A percentile compares a stretch with the other conserved stretches of the same genome.
These are phyloP conservation scores for Perognathus longimembris DNA, from an alignment of 2,113 vertebrate species.

Conservation along the genomic window DNA sequence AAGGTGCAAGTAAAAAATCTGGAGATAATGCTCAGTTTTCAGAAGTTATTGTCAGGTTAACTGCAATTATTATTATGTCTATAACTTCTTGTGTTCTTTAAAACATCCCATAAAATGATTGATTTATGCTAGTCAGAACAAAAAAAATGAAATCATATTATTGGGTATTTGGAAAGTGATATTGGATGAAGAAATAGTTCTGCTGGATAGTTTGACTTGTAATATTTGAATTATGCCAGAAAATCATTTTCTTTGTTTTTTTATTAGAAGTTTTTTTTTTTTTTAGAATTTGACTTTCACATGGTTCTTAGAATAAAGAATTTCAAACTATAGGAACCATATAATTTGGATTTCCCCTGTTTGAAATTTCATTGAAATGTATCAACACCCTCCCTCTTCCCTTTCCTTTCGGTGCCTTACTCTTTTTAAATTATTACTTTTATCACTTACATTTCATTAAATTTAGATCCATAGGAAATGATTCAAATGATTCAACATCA, in stretches of 20 bases:
- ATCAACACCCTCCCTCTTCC: neutral
- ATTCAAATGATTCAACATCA: neutral
- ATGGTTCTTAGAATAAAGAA: neutral
- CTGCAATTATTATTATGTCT: neutral
- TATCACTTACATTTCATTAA: neutral
- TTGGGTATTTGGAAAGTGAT: neutral
- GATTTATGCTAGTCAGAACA: neutral
- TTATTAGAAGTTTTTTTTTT: slow-evolving; percentile 2
- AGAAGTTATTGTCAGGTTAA: neutral
- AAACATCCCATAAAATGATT: neutral
- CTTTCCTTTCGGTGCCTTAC: neutral
- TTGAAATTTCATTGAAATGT: neutral
- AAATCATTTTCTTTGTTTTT: neutral
- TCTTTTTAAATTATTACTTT: neutral
- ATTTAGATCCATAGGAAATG: neutral
- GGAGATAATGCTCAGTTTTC: neutral
- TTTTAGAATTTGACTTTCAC: neutral
- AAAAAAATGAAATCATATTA: neutral
- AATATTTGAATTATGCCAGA: slow-evolving; percentile 21
- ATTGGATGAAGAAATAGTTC: neutral
- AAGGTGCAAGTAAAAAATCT: no score
- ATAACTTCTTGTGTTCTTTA: neutral
- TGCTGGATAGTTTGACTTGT: neutral
- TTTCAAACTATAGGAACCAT: neutral
- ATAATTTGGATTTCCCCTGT: neutral